These are phyloP conservation scores for Sclerurus mexicanus DNA, from an alignment of 2,113 vertebrate genomes.

Conservation along the genomic window DNA sequence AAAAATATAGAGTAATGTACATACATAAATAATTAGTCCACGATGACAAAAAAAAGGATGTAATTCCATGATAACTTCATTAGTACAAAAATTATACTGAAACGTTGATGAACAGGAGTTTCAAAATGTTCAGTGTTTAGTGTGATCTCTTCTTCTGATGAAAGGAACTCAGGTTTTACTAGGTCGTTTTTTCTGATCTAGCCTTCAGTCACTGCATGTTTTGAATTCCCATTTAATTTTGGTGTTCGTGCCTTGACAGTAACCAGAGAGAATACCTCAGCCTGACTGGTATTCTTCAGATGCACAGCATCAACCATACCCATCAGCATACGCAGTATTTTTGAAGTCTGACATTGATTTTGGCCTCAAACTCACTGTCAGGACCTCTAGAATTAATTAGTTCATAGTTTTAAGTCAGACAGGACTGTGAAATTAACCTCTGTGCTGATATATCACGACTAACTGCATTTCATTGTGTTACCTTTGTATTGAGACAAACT, in stretches of 20 bases:
- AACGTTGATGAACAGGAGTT: background rate
- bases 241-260: accelerated
- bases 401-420: background rate
- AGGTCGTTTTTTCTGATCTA: background rate
- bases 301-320: background rate
- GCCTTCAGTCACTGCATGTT: background rate
- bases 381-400: background rate
- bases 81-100: background rate
- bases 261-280: background rate
- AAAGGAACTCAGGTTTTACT: background rate
- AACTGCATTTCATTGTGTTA: background rate
- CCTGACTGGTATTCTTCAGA: background rate
- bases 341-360: background rate
- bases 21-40: background rate
- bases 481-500: background rate
- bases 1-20: background rate
- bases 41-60: background rate
- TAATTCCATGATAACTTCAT: background rate
- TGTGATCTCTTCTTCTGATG: background rate
- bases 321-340: background rate
- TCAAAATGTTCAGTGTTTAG: background rate
- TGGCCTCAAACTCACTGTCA: background rate
- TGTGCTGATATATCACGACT: background rate
- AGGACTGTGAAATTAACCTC: background rate
- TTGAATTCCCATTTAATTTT: background rate